These are phyloP conservation scores for Aromia moschata DNA, from an alignment of 2,888 invertebrate genomes.

Conservation along the genomic window DNA sequence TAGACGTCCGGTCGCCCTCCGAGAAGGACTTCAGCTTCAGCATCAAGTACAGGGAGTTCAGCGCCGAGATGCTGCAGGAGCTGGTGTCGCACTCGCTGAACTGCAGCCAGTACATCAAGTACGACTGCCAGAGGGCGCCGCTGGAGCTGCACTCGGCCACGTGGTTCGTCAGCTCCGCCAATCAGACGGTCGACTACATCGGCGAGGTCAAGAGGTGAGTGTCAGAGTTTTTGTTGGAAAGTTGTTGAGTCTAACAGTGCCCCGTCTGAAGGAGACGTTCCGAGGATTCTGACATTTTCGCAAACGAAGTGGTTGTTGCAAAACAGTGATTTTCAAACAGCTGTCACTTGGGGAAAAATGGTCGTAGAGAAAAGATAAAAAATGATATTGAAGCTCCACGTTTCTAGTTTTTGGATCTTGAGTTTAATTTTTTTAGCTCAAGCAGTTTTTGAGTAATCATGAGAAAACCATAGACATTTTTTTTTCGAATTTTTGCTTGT, in stretches of 20 bases:
- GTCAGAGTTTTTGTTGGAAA: not conserved
- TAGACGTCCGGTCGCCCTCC: slow-evolving; percentile 82
- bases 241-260: not conserved
- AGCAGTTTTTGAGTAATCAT: too few species aligned
- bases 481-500: too few species aligned
- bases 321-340: too few species aligned
- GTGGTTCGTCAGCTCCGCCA: slow-evolving; percentile 87
- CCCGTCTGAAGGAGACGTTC: too few species aligned
- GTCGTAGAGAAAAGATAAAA: too few species aligned
- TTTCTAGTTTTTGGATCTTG: too few species aligned
- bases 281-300: too few species aligned
- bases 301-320: too few species aligned
- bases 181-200: slow-evolving; percentile 80
- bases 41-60: slow-evolving; percentile 89
- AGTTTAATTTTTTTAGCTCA: too few species aligned
- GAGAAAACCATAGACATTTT: too few species aligned
- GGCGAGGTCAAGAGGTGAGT: slow-evolving; percentile 81
- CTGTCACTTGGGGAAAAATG: too few species aligned
- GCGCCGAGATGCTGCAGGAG: slow-evolving; percentile 90
- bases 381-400: too few species aligned
- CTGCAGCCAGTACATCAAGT: slow-evolving; percentile 89
- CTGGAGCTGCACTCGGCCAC: slow-evolving; percentile 87
- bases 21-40: slow-evolving; percentile 85
- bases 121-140: slow-evolving; percentile 90
- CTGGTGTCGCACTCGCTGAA: slow-evolving; percentile 88